phyloP scores from a whole-genome alignment of 2,797 vertebrate species.

The Nasua narica region DNA sequence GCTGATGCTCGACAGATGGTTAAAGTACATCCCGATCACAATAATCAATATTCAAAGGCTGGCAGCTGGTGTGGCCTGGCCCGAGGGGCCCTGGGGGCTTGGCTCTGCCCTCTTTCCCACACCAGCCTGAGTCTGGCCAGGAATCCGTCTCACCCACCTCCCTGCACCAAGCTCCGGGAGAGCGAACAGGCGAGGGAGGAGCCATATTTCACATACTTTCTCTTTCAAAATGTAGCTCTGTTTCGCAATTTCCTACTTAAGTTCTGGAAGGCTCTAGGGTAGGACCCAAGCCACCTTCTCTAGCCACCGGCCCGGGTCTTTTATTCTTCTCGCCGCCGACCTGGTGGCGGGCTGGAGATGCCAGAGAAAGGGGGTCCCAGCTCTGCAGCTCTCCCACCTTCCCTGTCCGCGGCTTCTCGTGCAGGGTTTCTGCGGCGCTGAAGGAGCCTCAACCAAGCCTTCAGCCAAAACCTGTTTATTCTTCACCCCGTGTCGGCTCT shows the following conservation, averaged over 20 bases:
- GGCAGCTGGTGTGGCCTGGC: background rate
- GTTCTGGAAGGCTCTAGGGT: constrained; percentile 67
- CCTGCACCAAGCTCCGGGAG: constrained; percentile 67
- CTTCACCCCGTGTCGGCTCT: background rate
- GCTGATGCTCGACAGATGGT: constrained; percentile 46
- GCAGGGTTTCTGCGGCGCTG: background rate
- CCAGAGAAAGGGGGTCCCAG: background rate
- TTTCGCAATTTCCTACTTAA: constrained; percentile 79
- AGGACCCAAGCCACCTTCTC: constrained; percentile 67
- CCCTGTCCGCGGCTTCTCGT: background rate
- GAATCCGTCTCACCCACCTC: constrained; percentile 70
- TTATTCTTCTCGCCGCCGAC: background rate
- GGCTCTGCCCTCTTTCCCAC: constrained; percentile 17
- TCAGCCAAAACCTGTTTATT: background rate
- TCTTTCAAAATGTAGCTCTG: constrained; percentile 72
- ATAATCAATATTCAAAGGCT: constrained; percentile 64
- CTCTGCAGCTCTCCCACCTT: background rate
- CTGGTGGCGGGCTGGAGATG: background rate
- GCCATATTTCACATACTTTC: constrained; percentile 80
- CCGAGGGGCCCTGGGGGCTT: background rate
- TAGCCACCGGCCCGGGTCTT: background rate
- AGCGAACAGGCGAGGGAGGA: constrained; percentile 68
- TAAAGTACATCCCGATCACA: constrained; percentile 23
- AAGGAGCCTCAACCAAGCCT: background rate
- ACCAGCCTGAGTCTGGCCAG: constrained; percentile 32